Conservation (phyloP, 2,113 vertebrate genomes). For the Macquaria australasica region DNA sequence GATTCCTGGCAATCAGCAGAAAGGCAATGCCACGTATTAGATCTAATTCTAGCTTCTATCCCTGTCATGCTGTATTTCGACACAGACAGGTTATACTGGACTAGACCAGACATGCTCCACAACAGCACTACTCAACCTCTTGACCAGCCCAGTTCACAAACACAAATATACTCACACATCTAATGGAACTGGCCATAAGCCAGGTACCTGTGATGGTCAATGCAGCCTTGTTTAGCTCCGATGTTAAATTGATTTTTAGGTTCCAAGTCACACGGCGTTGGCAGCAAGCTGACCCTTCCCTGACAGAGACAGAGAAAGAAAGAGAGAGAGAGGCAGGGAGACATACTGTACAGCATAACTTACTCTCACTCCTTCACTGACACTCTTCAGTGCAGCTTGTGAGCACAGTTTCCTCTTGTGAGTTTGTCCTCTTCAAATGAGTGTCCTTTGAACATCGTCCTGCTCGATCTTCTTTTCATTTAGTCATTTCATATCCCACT, state of each 20-base stretch:
- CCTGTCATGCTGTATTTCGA: neutral
- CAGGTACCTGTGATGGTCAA: constrained; percentile 53
- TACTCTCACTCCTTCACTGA: neutral
- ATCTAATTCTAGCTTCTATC: constrained; percentile 26
- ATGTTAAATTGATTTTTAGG: constrained; percentile 67
- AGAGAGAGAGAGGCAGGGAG: neutral
- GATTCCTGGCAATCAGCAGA: constrained; percentile 39
- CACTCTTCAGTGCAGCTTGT: neutral
- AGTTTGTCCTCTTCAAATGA: constrained; percentile 27
- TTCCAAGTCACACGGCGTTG: constrained; percentile 39
- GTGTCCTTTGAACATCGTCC: constrained; percentile 22
- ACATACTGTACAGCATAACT: neutral
- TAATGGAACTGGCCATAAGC: constrained; percentile 56
- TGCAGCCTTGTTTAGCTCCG: constrained; percentile 54
- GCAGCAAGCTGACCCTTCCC: constrained; percentile 31
- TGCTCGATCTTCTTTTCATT: constrained; percentile 23
- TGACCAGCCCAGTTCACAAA: constrained; percentile 19
- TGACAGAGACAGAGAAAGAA: constrained; percentile 2
- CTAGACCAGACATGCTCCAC: constrained; percentile 32
- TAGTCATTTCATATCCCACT: neutral
- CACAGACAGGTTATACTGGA: constrained; percentile 19
- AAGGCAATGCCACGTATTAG: constrained; percentile 19
- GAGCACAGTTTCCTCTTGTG: neutral
- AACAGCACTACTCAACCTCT: constrained; percentile 39
- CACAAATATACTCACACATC: constrained; percentile 15